Evolutionary conservation across 2,888 invertebrate species (phyloP).

Genomic region (Caenorhabditis japonica): DNA sequence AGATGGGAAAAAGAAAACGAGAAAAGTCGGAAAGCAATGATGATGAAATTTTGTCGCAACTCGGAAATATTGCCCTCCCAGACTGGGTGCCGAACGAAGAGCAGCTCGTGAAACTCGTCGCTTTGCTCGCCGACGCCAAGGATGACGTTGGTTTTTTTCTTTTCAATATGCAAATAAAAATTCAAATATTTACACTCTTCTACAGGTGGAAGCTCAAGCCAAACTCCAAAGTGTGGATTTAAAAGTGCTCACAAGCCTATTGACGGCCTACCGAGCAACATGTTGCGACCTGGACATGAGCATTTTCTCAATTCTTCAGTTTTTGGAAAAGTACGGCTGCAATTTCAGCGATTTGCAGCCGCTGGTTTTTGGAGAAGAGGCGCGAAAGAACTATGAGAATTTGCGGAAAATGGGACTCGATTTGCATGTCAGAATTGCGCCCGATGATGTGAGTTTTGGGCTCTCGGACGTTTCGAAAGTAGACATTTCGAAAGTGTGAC

Average conservation of each 20-base stretch:
- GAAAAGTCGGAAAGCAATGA: not conserved
- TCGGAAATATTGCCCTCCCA: slow-evolving; percentile 6
- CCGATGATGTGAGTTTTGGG: slow-evolving; percentile 63
- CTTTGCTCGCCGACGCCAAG: slow-evolving; percentile 28
- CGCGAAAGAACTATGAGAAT: slow-evolving; percentile 60
- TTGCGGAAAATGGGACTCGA: slow-evolving; percentile 59
- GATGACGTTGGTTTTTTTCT: slow-evolving; percentile 24
- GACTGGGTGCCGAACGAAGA: slow-evolving; percentile 36
- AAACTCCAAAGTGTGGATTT: slow-evolving; percentile 18
- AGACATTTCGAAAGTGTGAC: too few relatives aligned
- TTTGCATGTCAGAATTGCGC: slow-evolving; percentile 62
- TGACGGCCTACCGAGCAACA: slow-evolving; percentile 31
- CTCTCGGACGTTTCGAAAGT: too few relatives aligned
- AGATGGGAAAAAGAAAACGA: slow-evolving; percentile 22
- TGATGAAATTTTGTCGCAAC: not conserved
- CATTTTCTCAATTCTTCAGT: slow-evolving; percentile 27
- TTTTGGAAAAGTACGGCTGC: slow-evolving; percentile 35
- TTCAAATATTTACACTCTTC: not conserved
- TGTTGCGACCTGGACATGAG: slow-evolving; percentile 21
- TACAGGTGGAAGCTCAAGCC: slow-evolving; percentile 27
- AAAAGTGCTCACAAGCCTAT: slow-evolving; percentile 28
- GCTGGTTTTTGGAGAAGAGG: slow-evolving; percentile 59
- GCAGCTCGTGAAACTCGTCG: slow-evolving; percentile 15
- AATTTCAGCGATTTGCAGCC: slow-evolving; percentile 58
- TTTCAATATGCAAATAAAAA: not conserved